A percentile compares a stretch with the other conserved stretches of the same genome.
Conservation (phyloP, 2,113 vertebrate species). For the Eurypyga helias region DNA sequence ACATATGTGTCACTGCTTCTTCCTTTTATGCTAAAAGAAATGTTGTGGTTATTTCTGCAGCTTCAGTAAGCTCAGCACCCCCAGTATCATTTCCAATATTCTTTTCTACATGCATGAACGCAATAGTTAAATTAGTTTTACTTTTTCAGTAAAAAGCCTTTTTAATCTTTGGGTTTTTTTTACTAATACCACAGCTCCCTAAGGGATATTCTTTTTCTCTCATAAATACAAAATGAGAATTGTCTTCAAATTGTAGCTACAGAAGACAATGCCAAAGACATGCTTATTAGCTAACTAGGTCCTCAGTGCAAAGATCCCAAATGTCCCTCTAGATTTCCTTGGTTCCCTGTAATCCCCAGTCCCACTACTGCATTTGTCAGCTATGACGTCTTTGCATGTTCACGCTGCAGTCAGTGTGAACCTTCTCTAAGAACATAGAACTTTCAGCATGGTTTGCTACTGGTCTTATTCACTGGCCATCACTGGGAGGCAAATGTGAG, state of each 20-base stretch:
- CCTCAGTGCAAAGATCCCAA: neutral
- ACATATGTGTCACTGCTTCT: neutral
- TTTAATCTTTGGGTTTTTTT: neutral
- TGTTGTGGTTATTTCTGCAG: neutral
- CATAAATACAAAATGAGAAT: constrained; percentile 32
- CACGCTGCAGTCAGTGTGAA: neutral
- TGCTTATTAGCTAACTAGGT: neutral
- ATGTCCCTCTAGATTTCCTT: neutral
- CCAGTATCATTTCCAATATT: neutral
- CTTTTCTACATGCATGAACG: neutral
- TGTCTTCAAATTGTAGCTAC: constrained; percentile 27
- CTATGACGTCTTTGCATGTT: neutral
- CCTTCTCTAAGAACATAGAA: neutral
- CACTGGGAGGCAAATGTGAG: neutral
- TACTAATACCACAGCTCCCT: neutral
- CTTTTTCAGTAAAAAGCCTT: constrained; percentile 12
- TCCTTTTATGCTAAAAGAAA: neutral
- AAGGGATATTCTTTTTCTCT: neutral
- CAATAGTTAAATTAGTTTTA: constrained; percentile 25
- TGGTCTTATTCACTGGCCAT: neutral
- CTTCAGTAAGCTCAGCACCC: neutral
- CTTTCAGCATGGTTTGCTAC: neutral
- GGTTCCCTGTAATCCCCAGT: neutral
- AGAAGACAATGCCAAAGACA: constrained; percentile 25
- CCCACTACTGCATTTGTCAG: neutral